Conservation (phyloP, 2,888 invertebrate genomes). For the Parascotia fuliginaria region DNA sequence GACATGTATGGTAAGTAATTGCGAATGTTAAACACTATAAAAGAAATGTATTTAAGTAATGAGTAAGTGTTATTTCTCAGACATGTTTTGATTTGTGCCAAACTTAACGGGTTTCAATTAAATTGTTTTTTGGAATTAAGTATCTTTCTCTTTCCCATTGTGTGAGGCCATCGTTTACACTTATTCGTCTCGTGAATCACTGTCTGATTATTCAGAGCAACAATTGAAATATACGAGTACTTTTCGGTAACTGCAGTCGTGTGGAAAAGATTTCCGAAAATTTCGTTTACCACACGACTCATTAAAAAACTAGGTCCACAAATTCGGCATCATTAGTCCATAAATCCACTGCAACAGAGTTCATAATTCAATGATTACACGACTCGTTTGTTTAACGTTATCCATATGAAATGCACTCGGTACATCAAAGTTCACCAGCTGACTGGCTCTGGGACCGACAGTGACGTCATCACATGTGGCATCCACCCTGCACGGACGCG, state of each 20-base stretch:
- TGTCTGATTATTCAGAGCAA: too few relatives aligned
- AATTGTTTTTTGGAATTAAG: background rate
- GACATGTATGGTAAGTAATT: too few relatives aligned
- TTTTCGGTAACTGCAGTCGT: too few relatives aligned
- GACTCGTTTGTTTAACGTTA: background rate
- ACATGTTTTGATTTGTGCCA: background rate
- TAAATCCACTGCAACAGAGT: background rate
- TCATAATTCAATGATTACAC: too few relatives aligned
- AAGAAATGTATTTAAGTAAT: background rate
- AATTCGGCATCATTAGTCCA: background rate
- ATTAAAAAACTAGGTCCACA: background rate
- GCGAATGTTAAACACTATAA: too few relatives aligned
- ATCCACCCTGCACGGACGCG: constrained; percentile 51
- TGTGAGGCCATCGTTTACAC: too few relatives aligned
- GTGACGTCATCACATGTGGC: constrained; percentile 76
- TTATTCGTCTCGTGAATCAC: too few relatives aligned
- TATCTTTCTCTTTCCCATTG: too few relatives aligned
- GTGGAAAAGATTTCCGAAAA: too few relatives aligned
- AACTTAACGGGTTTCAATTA: background rate
- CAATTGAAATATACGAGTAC: too few relatives aligned
- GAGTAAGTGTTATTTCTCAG: background rate
- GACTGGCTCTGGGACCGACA: constrained; percentile 53
- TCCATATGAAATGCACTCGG: constrained; percentile 25
- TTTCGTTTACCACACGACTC: background rate
- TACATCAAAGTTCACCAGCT: constrained; percentile 50